phyloP scores from a whole-genome alignment of 2,797 vertebrate species.

The Falco peregrinus region DNA sequence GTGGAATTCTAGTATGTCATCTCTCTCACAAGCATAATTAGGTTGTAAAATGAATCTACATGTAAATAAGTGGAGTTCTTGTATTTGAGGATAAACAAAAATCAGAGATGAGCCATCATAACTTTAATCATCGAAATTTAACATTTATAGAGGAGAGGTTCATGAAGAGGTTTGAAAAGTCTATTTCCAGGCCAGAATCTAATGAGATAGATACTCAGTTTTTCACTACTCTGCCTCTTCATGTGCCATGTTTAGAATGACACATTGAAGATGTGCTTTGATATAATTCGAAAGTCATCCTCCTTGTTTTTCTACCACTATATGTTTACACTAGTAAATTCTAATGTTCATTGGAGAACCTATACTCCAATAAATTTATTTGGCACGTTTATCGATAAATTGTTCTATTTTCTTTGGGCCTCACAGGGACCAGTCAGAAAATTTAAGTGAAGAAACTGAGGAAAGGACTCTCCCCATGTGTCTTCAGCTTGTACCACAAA shows the following conservation, averaged over 20 bases:
- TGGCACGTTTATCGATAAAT: background rate
- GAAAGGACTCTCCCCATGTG: background rate
- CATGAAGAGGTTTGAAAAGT: background rate
- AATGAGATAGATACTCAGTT: background rate
- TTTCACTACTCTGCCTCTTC: background rate
- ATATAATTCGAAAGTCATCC: background rate
- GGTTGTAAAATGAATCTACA: slow-evolving; percentile 35
- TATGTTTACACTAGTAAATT: background rate
- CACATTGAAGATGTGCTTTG: background rate
- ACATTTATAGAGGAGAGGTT: background rate
- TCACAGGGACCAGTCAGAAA: background rate
- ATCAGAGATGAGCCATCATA: background rate
- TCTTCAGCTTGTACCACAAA: background rate
- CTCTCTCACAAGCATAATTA: slow-evolving; percentile 14
- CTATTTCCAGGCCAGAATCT: background rate
- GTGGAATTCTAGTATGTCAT: background rate
- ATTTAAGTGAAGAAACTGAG: background rate
- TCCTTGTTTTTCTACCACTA: background rate
- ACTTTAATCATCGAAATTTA: background rate
- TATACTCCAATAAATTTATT: background rate
- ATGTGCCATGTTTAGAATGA: background rate
- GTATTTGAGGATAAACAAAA: slow-evolving; percentile 42
- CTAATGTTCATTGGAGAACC: background rate
- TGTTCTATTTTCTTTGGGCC: background rate
- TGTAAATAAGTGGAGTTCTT: slow-evolving; percentile 12